These are phyloP conservation scores for Sminthurinus aureus DNA, from an alignment of 2,888 invertebrate species.

Conservation along the genomic window DNA sequence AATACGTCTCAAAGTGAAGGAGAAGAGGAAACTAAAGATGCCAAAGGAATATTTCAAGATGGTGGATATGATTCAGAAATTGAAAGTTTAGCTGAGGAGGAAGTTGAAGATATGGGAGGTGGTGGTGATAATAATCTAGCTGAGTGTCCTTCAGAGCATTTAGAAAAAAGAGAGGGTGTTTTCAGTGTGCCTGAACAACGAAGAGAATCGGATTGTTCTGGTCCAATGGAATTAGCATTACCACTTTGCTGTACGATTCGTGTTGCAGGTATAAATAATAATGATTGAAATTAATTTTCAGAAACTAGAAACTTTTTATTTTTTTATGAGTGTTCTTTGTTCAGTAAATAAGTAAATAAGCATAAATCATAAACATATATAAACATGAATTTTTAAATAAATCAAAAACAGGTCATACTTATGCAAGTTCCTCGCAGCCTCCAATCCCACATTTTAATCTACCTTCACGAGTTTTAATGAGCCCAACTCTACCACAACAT, in stretches of 20 bases:
- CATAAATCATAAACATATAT: not conserved
- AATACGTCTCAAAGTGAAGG: not conserved
- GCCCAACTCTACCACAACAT: slow-evolving; percentile 45
- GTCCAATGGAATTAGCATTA: slow-evolving; percentile 36
- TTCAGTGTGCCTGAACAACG: slow-evolving; percentile 5
- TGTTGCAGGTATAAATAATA: slow-evolving; percentile 42
- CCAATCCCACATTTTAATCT: slow-evolving; percentile 46
- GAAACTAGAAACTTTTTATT: not conserved
- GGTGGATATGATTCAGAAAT: not conserved
- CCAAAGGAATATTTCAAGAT: not conserved
- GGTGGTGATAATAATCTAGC: not conserved
- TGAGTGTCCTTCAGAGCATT: not conserved
- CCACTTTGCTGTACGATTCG: slow-evolving; percentile 47
- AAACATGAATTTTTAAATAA: not conserved
- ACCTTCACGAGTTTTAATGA: slow-evolving; percentile 45
- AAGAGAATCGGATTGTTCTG: not conserved
- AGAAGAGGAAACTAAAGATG: not conserved
- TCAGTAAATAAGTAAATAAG: too few species aligned
- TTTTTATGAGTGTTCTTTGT: too few species aligned
- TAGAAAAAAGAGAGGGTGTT: not conserved
- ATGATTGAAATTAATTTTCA: not conserved
- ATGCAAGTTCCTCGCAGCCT: slow-evolving; percentile 25
- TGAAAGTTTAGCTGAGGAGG: slow-evolving; percentile 2
- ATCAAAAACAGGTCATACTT: slow-evolving; percentile 22
- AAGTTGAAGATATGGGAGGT: not conserved